These are phyloP conservation scores for Phymatocera aterrima DNA, from an alignment of 2,888 invertebrate species.

Conservation along the genomic window DNA sequence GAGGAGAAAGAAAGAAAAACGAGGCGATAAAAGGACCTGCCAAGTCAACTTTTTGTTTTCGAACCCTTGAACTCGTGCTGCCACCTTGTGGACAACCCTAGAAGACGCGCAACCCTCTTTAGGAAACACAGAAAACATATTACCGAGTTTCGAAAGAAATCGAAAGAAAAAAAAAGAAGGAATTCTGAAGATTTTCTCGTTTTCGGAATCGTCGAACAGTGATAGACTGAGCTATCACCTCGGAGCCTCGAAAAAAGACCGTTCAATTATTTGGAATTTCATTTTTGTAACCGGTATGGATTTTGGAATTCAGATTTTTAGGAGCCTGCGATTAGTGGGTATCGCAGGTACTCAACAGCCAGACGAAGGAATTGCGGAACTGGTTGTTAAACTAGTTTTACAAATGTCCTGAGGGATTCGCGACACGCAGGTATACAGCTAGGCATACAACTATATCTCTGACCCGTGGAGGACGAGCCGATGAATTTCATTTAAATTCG, in stretches of 20 bases:
- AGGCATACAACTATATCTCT: too few relatives aligned
- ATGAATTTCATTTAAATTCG: conserved; percentile 21
- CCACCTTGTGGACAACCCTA: conserved; percentile 21
- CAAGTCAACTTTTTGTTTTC: neutral
- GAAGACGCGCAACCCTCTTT: neutral
- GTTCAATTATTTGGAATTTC: too few relatives aligned
- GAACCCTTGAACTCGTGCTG: conserved; percentile 15
- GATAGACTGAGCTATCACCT: too few relatives aligned
- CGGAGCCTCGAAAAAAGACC: too few relatives aligned
- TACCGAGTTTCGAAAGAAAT: neutral
- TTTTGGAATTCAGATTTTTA: neutral
- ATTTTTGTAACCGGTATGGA: too few relatives aligned
- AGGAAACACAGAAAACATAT: neutral
- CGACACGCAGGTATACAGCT: too few relatives aligned
- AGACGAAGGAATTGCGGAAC: neutral
- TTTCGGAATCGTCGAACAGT: too few relatives aligned
- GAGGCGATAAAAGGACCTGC: neutral
- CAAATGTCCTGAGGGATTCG: neutral
- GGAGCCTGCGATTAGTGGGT: neutral
- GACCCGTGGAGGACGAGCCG: neutral
- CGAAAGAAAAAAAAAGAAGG: neutral
- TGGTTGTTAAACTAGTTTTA: neutral
- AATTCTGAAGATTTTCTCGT: neutral
- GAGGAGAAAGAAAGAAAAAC: neutral
- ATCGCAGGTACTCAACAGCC: neutral